phyloP scores from a whole-genome alignment of 2,113 vertebrate genomes.

The Datnioides undecimradiatus region DNA sequence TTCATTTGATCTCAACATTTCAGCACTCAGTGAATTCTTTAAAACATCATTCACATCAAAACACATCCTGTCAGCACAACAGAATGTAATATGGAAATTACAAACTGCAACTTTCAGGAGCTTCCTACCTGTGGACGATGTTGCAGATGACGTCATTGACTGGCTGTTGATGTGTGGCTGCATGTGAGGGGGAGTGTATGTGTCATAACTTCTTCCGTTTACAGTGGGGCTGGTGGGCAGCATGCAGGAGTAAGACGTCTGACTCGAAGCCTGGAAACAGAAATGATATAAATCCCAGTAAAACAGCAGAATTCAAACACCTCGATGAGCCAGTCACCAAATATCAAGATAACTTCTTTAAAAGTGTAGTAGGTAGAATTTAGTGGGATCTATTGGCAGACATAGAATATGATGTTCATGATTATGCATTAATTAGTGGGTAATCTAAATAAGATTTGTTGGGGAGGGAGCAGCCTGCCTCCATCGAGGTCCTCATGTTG shows the following conservation, averaged over 20 bases:
- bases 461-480: no score
- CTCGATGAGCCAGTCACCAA: neutral
- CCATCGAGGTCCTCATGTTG: no score
- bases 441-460: no score
- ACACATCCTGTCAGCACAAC: neutral
- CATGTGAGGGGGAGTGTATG: slow-evolving; percentile 97
- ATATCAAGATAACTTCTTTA: neutral
- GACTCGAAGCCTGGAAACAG: slow-evolving; percentile 87
- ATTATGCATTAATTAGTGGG: no score
- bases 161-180: slow-evolving; percentile 99
- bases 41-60: no score
- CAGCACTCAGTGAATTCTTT: no score
- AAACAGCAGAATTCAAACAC: neutral
- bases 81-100: neutral
- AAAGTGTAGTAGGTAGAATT: neutral
- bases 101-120: neutral
- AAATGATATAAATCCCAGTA: neutral
- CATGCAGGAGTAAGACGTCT: slow-evolving; percentile 99
- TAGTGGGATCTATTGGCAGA: neutral
- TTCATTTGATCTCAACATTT: no score
- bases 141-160: slow-evolving; percentile 93
- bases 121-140: slow-evolving; percentile 94
- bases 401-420: no score
- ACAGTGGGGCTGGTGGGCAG: slow-evolving; percentile 95
- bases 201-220: slow-evolving; percentile 96